These are phyloP conservation scores for Rhynchonycteris naso DNA, from an alignment of 2,797 vertebrate genomes.

Conservation along the genomic window DNA sequence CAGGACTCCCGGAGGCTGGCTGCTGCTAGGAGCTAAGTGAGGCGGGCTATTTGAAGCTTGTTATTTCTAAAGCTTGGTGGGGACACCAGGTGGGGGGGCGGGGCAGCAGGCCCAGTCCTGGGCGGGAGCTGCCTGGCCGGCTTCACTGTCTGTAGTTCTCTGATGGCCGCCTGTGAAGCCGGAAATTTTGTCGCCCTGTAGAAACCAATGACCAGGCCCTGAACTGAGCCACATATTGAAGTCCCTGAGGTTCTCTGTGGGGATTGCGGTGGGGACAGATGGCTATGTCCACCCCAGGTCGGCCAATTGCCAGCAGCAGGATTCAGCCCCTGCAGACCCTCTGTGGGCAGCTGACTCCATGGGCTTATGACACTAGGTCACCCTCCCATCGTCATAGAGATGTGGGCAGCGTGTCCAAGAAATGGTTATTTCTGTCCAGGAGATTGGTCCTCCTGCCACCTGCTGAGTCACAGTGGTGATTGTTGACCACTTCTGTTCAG, in stretches of 20 bases:
- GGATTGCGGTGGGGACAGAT: not conserved
- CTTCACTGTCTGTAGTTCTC: not conserved
- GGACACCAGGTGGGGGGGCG: not conserved
- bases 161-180: not conserved
- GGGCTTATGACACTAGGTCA: not conserved
- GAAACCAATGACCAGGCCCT: not conserved
- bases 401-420: not conserved
- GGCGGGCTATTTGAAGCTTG: not conserved
- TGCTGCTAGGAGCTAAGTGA: not conserved
- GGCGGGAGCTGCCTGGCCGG: not conserved
- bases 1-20: not conserved
- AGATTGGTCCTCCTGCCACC: not conserved
- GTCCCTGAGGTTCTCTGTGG: not conserved
- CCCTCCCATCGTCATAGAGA: not conserved
- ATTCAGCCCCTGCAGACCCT: not conserved
- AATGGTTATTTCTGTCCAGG: constrained; percentile 36
- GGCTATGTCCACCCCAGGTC: not conserved
- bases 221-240: not conserved
- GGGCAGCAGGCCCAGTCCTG: accelerated
- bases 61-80: not conserved
- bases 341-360: not conserved
- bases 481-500: not conserved
- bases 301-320: not conserved
- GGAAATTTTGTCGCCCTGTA: not conserved
- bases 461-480: not conserved